phyloP scores from a whole-genome alignment of 2,113 vertebrate genomes.

The Aramus guarauna region DNA sequence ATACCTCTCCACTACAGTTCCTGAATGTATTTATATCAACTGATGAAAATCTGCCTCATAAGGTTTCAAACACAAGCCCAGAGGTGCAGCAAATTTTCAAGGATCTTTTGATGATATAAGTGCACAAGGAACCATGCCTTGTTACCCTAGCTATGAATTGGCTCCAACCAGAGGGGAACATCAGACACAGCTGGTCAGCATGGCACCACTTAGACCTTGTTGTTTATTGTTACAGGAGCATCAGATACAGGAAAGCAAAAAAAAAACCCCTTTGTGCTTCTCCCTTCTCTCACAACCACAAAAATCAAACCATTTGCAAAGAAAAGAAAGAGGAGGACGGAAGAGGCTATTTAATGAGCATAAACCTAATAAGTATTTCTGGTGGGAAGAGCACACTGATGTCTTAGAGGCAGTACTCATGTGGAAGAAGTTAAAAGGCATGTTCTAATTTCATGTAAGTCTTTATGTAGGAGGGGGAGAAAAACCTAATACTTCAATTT shows the following conservation, averaged over 20 bases:
- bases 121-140: background rate
- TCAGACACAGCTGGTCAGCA: background rate
- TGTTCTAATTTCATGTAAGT: conserved; percentile 30
- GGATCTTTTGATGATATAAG: background rate
- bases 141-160: background rate
- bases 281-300: background rate
- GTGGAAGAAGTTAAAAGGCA: background rate
- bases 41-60: background rate
- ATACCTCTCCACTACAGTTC: background rate
- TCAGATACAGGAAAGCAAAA: background rate
- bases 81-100: background rate
- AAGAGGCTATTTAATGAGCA: background rate
- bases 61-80: background rate
- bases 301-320: background rate
- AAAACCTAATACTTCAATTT: conserved; percentile 67
- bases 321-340: background rate
- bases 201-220: background rate
- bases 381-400: background rate
- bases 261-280: background rate
- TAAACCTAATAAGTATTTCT: background rate
- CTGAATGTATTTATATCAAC: background rate
- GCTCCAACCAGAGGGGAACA: background rate
- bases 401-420: background rate
- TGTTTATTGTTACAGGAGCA: background rate
- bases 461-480: background rate